Conservation (phyloP, 2,797 vertebrate genomes). For the Tragopan temminckii region DNA sequence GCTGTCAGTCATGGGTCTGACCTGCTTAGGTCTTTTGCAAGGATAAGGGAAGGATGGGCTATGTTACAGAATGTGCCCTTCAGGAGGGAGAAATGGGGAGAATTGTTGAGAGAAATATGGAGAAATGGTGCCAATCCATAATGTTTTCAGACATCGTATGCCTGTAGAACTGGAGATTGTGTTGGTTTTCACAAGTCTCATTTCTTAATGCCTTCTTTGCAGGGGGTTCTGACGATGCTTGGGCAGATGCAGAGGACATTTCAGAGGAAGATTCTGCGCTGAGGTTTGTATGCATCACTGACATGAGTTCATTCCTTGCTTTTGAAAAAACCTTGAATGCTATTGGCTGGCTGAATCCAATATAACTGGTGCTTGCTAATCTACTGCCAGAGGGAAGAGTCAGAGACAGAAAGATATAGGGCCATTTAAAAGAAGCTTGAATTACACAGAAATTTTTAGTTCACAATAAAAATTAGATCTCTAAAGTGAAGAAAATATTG, state of each 20-base stretch:
- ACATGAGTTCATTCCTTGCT: neutral
- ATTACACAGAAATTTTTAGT: neutral
- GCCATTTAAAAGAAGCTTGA: neutral
- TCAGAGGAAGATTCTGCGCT: slow-evolving; percentile 89
- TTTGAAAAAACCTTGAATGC: neutral
- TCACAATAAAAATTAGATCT: neutral
- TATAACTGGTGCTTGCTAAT: neutral
- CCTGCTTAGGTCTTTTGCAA: neutral
- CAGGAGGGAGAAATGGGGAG: neutral
- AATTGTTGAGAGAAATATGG: neutral
- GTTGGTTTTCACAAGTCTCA: neutral
- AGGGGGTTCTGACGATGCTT: slow-evolving; percentile 93
- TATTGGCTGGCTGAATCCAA: neutral
- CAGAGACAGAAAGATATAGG: neutral
- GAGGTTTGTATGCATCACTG: slow-evolving; percentile 83
- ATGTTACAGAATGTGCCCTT: neutral
- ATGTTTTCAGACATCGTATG: fast-evolving
- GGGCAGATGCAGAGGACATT: slow-evolving; percentile 90
- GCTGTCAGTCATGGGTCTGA: neutral
- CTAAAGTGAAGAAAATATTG: neutral
- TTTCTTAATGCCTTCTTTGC: slow-evolving; percentile 31
- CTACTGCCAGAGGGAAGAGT: neutral
- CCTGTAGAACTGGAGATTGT: neutral
- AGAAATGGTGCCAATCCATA: neutral
- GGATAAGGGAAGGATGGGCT: neutral